A percentile compares a stretch with the other conserved stretches of the same genome.
Evolutionary conservation across 1,140 invertebrate species (phyloP).

Genomic region (Condylostylus longicornis): DNA sequence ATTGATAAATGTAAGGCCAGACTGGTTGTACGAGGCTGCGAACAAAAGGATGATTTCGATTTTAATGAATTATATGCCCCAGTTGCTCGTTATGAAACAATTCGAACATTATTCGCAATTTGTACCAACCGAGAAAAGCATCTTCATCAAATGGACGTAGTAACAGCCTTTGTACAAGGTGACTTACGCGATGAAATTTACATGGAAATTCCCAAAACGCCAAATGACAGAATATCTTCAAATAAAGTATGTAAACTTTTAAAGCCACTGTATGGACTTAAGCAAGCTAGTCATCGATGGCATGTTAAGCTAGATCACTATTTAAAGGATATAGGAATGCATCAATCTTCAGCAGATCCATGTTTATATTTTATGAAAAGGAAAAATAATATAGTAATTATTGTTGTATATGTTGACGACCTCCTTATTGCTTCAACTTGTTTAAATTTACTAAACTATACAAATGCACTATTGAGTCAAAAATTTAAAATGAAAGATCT

Average conservation of each 20-base stretch:
- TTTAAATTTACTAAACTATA: slow-evolving; percentile 4
- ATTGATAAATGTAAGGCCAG: slow-evolving; percentile 28
- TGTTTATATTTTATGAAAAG: slow-evolving; percentile 9
- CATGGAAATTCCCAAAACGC: slow-evolving; percentile 12
- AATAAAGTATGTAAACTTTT: neutral
- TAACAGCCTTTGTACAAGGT: slow-evolving; percentile 28
- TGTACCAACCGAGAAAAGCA: slow-evolving; percentile 11
- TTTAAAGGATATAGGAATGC: slow-evolving; percentile 5
- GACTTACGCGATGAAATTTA: slow-evolving; percentile 25
- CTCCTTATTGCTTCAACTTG: slow-evolving; percentile 4
- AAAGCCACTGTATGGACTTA: neutral
- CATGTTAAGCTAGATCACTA: slow-evolving; percentile 5
- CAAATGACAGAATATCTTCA: neutral
- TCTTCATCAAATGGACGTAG: slow-evolving; percentile 23
- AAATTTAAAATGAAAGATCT: neutral
- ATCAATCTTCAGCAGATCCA: slow-evolving; percentile 2
- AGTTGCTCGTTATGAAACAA: slow-evolving; percentile 11
- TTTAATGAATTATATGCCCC: slow-evolving; percentile 27
- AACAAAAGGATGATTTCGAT: slow-evolving; percentile 18
- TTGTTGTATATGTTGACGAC: slow-evolving; percentile 9
- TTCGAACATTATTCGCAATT: slow-evolving; percentile 6
- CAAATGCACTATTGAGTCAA: slow-evolving; percentile 10
- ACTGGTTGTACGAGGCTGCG: slow-evolving; percentile 24
- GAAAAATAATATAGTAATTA: neutral
- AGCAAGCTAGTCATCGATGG: neutral